Evolutionary conservation across 1,140 invertebrate genomes (phyloP), one percentile per base, ranked within the genome.

Genomic region (Panonychus citri): DNA sequence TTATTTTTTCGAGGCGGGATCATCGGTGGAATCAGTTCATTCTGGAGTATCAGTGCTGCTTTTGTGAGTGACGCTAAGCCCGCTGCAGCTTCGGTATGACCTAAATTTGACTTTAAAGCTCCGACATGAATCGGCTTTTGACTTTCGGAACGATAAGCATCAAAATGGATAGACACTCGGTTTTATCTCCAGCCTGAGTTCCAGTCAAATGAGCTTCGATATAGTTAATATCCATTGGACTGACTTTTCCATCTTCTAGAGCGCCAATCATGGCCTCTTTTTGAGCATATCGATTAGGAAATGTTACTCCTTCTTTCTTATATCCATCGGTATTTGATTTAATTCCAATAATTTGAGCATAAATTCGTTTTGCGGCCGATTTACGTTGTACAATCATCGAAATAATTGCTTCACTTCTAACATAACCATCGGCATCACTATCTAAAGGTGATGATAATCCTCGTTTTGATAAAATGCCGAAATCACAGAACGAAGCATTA

Each of bases 61-160:
- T 75, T 75, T 28, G 70, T 66, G 13, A 75, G 34, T 15, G 69
- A 64, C 39, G 56, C 49, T 15, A 86, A 69, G 56, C 88, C 88
- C 37, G 86, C 89, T 0, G 87, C 86, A 3, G 88, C 82, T 69
- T 97, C 91, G 3, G 88, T 80, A 65, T 98, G 91, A 0, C 93
- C 93, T 86, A 96, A 93, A 69, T 96, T 97, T 2, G 86, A 91
- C 67, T 97, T 97, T 0, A 94, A 82, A 0, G 90, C 93, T 1
- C 93, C 91, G 64, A 98, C 80, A 13, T 17, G 13, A 40, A 40
- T 40, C 19, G 13, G 2, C 19, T 40, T 13, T 7, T 40, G 2
- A 40, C 39, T 40, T 17, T 7, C 39, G 7, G 13, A 3, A 40
- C 39, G 39, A 40, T 40, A 40, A 3, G 39, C 76, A 4, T 73